Evolutionary conservation across 37 sponge, comb jelly and placozoan species (phyloP).

Genomic region (Hormiphora californensis): DNA sequence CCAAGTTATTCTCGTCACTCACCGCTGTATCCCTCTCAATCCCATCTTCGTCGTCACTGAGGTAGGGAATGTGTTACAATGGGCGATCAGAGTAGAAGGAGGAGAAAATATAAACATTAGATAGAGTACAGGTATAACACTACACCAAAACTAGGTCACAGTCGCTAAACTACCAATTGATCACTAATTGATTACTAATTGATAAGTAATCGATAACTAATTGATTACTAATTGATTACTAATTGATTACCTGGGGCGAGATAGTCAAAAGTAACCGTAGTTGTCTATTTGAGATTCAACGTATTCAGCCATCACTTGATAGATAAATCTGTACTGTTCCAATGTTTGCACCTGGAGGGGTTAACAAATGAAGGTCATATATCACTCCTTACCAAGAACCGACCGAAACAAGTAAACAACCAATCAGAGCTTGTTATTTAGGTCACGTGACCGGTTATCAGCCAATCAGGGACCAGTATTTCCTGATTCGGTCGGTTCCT

Average conservation of each 20-base stretch:
- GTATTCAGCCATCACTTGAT: constrained; percentile 38
- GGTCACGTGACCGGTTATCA: too few relatives aligned
- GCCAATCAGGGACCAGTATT: too few relatives aligned
- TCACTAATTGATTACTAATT: background rate
- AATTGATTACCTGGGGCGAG: constrained; percentile 41
- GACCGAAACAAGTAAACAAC: too few relatives aligned
- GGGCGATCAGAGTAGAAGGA: background rate
- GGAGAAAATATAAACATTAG: background rate
- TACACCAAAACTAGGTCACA: background rate
- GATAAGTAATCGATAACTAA: background rate
- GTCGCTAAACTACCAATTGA: background rate
- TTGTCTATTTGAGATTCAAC: constrained; percentile 19
- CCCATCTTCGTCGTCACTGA: too few relatives aligned
- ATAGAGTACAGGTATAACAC: background rate
- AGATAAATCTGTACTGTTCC: constrained; percentile 51
- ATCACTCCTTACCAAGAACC: too few relatives aligned
- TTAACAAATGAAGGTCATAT: background rate
- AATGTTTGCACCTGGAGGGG: constrained; percentile 15
- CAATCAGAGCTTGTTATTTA: background rate
- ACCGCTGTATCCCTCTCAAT: background rate
- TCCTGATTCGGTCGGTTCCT: too few relatives aligned
- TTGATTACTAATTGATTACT: background rate
- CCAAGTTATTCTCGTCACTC: background rate
- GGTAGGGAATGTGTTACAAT: background rate
- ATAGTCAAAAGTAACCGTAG: constrained; percentile 47